Base-by-base conservation (phyloP, 2,113 vertebrate species). In the Crotophaga sulcirostris region DNA sequence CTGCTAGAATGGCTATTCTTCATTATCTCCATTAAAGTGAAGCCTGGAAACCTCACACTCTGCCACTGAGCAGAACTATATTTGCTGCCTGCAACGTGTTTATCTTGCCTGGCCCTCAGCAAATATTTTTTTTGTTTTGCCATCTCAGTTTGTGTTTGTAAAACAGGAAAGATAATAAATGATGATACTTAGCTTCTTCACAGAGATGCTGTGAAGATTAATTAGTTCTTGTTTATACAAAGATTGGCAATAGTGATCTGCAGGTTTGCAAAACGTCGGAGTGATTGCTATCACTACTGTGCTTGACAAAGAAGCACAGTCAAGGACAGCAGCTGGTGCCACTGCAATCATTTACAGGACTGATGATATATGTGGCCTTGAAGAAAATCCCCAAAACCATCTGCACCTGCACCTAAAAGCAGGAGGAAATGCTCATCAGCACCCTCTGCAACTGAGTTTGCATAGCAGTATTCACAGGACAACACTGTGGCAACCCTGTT, bases 261-360 rank as follows among this genome's bases (percentile, higher is more conserved):
- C 91, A 77, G 85, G 79, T 80, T 90, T 93, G 84, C 93, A 91
- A 83, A 94, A 89, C 87, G 78, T 47, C 6, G 24, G 34, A 85
- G 64, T 73, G 84, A 96, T 96, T 86, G 76, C 86, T 96, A 88
- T 96, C 87, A 0, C 87, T 59, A 78, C 78, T 1, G 2, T 2
- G 4, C 74, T 91, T 96, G 94, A 95, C 84, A 89, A 87, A 96
- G 91, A 94, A 94, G 51, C 62, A 93, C 87, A 75, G 89, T 70
- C 91, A 96, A 94, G 93, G 94, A 97, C 94, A 93, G 87, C 67
- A 87, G 82, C 51, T 47, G 51, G 45, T 96, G 93, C 82, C 76
- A 84, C 88, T 52, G 87, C 90, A 91, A 59, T 90, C 45, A 80
- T 70, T 93, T 90, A 96, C 42, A 73, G 82, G 55, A 67, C 3